Evolutionary conservation across 2,888 invertebrate species (phyloP).

Genomic region (Pterostichus niger): DNA sequence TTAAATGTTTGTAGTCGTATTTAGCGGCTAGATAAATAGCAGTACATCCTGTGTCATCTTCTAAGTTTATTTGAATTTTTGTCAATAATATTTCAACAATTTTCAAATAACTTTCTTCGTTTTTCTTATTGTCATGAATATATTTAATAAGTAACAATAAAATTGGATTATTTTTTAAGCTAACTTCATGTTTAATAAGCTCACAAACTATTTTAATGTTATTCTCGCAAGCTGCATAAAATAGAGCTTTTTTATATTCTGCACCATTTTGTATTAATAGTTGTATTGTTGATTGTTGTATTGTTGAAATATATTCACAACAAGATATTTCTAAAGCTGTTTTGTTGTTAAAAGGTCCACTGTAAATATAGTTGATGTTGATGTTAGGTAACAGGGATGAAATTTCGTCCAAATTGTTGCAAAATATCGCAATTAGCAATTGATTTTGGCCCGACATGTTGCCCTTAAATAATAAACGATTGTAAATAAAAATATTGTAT

Average conservation of each 20-base stretch:
- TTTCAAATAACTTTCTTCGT: slow-evolving; percentile 31
- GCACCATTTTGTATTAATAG: slow-evolving; percentile 39
- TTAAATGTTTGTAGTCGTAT: neutral
- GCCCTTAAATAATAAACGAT: too few relatives aligned
- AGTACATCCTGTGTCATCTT: slow-evolving; percentile 3
- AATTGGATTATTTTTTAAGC: slow-evolving; percentile 13
- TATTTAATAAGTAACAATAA: slow-evolving; percentile 29
- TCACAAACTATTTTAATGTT: neutral
- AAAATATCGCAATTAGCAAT: slow-evolving; percentile 31
- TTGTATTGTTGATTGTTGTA: slow-evolving; percentile 20
- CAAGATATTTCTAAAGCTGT: slow-evolving; percentile 49
- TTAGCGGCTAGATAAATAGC: slow-evolving; percentile 34
- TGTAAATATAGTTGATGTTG: slow-evolving; percentile 23
- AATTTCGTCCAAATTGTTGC: slow-evolving; percentile 29
- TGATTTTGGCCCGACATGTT: neutral
- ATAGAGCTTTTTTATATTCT: neutral
- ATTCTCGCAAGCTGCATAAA: slow-evolving; percentile 5
- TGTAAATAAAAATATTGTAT: too few relatives aligned
- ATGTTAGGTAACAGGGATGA: neutral
- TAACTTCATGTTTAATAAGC: neutral
- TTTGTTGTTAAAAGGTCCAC: slow-evolving; percentile 22
- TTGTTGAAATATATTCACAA: slow-evolving; percentile 41
- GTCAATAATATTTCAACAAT: slow-evolving; percentile 19
- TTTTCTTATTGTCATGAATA: slow-evolving; percentile 14
- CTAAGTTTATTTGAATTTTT: slow-evolving; percentile 33